Percentiles rank a stretch among this genome's conserved stretches.
Evolutionary conservation across 2,888 invertebrate species (phyloP).

Genomic region (Temnothorax ravouxi): DNA sequence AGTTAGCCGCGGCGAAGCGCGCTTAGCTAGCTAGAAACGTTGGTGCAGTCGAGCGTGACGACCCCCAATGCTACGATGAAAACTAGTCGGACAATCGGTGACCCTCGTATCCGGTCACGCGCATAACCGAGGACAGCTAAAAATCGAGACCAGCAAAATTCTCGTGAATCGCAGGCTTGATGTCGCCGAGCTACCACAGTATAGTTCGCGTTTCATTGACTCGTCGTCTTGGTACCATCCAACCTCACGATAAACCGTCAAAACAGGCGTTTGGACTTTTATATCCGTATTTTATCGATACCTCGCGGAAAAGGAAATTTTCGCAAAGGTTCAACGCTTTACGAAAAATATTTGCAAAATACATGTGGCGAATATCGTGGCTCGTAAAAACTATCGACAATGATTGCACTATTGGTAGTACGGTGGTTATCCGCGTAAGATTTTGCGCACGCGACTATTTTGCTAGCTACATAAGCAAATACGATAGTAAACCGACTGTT

Average conservation of each 20-base stretch:
- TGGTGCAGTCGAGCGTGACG: conserved; percentile 56
- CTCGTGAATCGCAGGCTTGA: background rate
- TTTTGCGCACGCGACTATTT: conserved; percentile 18
- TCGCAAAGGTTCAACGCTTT: background rate
- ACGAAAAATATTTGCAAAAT: background rate
- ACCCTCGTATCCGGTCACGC: background rate
- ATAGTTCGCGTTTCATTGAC: background rate
- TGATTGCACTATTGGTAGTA: background rate
- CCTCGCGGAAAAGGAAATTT: background rate
- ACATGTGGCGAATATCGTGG: background rate
- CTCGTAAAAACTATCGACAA: background rate
- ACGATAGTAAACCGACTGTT: conserved; percentile 27
- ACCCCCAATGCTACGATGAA: conserved; percentile 45
- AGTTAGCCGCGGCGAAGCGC: conserved; percentile 44
- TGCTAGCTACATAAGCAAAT: background rate
- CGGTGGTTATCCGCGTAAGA: background rate
- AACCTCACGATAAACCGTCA: conserved; percentile 15
- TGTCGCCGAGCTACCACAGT: background rate
- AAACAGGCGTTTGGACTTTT: background rate
- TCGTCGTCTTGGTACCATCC: background rate
- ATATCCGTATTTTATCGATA: background rate
- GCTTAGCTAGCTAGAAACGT: conserved; percentile 55
- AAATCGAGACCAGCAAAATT: background rate
- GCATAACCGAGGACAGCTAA: background rate
- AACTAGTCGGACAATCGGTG: conserved; percentile 41